A percentile compares a stretch with the other conserved stretches of the same genome.
Conservation (phyloP, 1,140 invertebrate species). For the Neotoxoptera formosana region DNA sequence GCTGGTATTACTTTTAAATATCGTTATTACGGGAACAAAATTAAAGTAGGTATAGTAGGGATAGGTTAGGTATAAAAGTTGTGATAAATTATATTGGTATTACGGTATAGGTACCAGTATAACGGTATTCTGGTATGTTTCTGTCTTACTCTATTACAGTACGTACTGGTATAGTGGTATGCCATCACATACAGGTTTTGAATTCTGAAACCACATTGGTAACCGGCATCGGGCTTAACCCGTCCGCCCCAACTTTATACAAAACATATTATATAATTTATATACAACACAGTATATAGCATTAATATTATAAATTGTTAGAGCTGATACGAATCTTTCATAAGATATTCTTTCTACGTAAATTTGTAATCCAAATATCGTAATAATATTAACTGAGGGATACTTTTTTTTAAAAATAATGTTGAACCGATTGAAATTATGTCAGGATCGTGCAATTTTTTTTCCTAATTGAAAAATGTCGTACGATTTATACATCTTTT, state of each 20-base stretch:
- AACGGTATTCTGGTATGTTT: not conserved
- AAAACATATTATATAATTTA: too few relatives aligned
- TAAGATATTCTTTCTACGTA: too few relatives aligned
- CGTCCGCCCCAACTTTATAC: not conserved
- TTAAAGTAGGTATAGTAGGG: too few relatives aligned
- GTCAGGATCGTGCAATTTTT: too few relatives aligned
- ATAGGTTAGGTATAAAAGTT: not conserved
- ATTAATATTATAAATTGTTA: not conserved
- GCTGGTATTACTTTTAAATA: not conserved
- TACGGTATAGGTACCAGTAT: not conserved
- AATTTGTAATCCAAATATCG: not conserved
- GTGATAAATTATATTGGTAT: not conserved
- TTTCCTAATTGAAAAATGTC: too few relatives aligned
- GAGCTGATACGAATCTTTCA: not conserved
- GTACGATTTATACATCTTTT: too few relatives aligned
- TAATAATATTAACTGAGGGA: not conserved
- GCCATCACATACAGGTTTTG: not conserved
- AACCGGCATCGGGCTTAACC: not conserved
- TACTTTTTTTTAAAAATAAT: too few relatives aligned
- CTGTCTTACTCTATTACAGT: not conserved
- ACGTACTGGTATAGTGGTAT: not conserved
- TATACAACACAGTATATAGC: not conserved
- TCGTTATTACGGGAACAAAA: not conserved
- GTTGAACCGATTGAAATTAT: too few relatives aligned
- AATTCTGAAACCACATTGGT: not conserved